Evolutionary conservation across 1,140 invertebrate genomes (phyloP).

Genomic region (Lepeophtheirus salmonis): DNA sequence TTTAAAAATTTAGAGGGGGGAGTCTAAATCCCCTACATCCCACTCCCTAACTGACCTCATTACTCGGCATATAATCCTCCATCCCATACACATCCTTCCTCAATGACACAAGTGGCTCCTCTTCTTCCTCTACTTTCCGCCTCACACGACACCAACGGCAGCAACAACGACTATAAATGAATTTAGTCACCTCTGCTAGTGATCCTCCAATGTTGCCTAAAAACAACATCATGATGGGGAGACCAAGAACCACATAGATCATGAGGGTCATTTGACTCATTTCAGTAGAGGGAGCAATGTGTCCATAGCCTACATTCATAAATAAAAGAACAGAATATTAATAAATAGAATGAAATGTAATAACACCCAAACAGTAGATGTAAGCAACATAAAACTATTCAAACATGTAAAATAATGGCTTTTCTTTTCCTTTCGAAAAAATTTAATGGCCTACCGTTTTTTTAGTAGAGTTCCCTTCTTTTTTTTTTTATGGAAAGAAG

Average conservation of each 20-base stretch:
- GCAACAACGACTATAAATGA: conserved; percentile 34
- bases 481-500: no score
- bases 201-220: conserved; percentile 24
- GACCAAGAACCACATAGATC: conserved; percentile 22
- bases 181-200: conserved; percentile 23
- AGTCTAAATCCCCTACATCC: no score
- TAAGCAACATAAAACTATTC: no score
- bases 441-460: no score
- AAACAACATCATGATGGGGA: conserved; percentile 24
- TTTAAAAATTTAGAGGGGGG: no score
- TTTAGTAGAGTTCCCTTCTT: no score
- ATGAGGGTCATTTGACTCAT: conserved; percentile 21
- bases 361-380: background rate
- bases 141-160: conserved; percentile 22
- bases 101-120: conserved; percentile 18
- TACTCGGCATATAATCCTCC: conserved; percentile 26
- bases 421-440: no score
- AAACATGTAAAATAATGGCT: no score
- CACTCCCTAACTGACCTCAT: conserved; percentile 10
- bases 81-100: conserved; percentile 22
- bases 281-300: conserved; percentile 22
- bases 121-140: conserved; percentile 20
- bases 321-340: background rate
- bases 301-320: conserved; percentile 25
- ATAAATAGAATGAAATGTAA: background rate